A percentile compares a stretch with the other conserved stretches of the same genome.
Conservation (phyloP, 2,797 vertebrate genomes). For the Pempheris klunzingeri region DNA sequence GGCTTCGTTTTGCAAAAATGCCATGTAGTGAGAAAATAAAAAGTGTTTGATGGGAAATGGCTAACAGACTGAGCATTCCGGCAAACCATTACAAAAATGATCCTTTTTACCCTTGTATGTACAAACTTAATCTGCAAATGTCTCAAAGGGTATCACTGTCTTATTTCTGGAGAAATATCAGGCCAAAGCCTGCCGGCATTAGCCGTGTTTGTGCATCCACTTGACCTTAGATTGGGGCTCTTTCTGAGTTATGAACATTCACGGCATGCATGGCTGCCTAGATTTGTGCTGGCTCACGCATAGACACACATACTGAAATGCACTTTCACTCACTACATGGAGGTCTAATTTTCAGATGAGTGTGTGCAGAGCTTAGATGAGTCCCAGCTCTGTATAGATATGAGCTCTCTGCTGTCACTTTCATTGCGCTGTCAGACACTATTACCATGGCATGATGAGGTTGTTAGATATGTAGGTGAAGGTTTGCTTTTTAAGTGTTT, state of each 20-base stretch:
- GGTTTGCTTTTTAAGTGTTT: conserved; percentile 18
- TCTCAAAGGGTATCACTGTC: conserved; percentile 25
- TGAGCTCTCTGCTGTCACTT: conserved; percentile 31
- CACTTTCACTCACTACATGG: conserved; percentile 29
- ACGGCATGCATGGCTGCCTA: conserved; percentile 50
- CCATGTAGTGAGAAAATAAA: not conserved
- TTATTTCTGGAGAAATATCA: conserved; percentile 32
- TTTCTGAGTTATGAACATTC: conserved; percentile 64
- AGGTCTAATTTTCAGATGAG: conserved; percentile 58
- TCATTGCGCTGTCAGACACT: conserved; percentile 25
- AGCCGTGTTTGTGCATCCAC: conserved; percentile 61
- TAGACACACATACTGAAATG: conserved; percentile 24
- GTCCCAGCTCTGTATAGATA: conserved; percentile 31
- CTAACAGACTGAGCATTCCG: not conserved
- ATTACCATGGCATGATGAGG: conserved; percentile 32
- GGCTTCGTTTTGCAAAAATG: not conserved
- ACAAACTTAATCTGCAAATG: not conserved
- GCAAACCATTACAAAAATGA: not conserved
- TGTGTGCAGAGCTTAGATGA: conserved; percentile 38
- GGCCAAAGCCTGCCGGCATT: conserved; percentile 32
- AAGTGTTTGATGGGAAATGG: conserved; percentile 6
- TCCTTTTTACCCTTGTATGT: not conserved
- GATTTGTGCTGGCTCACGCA: conserved; percentile 47
- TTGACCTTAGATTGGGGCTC: conserved; percentile 68
- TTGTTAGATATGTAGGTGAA: conserved; percentile 17